Evolutionary conservation across 2,888 invertebrate genomes (phyloP).

Genomic region (Ctenicera cuprea): DNA sequence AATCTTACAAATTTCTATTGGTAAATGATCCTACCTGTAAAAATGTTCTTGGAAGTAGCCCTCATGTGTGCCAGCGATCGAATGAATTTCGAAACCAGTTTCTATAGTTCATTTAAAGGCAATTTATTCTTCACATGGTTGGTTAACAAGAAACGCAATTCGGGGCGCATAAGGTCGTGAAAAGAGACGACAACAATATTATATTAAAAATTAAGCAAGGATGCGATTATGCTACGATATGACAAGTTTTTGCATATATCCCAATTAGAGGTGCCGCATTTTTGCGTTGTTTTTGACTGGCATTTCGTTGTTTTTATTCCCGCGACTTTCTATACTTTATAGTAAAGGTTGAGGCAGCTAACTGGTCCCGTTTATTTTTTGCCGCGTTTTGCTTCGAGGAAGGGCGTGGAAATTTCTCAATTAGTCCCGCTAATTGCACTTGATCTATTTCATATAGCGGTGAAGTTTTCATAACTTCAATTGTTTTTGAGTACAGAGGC

Average conservation of each 20-base stretch:
- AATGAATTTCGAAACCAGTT: constrained; percentile 46
- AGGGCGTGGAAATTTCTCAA: constrained; percentile 21
- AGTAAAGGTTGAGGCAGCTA: constrained; percentile 15
- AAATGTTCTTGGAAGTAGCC: constrained; percentile 19
- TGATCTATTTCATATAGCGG: not conserved
- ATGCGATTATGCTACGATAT: not conserved
- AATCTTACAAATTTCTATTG: not conserved
- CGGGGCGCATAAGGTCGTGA: constrained; percentile 18
- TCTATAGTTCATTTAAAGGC: constrained; percentile 46
- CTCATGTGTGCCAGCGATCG: constrained; percentile 32
- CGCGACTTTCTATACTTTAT: constrained; percentile 1
- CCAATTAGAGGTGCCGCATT: constrained; percentile 9
- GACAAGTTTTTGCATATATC: not conserved
- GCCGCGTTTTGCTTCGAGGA: not conserved
- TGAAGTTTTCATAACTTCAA: not conserved
- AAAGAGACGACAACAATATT: not conserved
- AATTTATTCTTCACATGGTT: constrained; percentile 43
- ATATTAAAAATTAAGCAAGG: not conserved
- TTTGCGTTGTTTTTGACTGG: constrained; percentile 8
- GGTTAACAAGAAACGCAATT: constrained; percentile 41
- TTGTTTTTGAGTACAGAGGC: not conserved
- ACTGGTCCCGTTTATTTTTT: constrained; percentile 1
- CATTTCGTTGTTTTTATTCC: constrained; percentile 21
- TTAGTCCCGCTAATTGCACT: constrained; percentile 19
- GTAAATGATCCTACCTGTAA: constrained; percentile 12